phyloP scores from a whole-genome alignment of 2,888 invertebrate species.

The Esperia sulphurella region DNA sequence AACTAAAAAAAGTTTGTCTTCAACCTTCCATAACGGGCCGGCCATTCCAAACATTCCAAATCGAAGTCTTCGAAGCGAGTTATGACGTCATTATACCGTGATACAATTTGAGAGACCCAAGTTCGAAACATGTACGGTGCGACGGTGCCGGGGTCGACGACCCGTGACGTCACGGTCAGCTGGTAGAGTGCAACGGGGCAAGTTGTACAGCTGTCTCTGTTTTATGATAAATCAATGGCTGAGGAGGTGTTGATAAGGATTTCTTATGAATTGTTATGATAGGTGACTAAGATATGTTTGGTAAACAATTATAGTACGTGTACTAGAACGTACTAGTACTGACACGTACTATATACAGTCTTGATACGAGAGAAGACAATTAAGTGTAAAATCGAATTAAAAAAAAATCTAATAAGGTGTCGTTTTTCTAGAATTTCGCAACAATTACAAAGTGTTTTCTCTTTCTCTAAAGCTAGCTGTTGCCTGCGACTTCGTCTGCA shows the following conservation, averaged over 20 bases:
- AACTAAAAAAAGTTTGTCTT: not conserved
- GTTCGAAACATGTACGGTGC: constrained; percentile 11
- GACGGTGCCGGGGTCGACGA: constrained; percentile 40
- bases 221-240: constrained; percentile 7
- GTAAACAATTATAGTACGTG: no score
- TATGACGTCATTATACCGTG: constrained; percentile 49
- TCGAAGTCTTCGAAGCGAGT: constrained; percentile 13
- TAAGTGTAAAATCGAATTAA: no score
- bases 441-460: no score
- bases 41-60: constrained; percentile 9
- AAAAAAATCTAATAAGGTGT: no score
- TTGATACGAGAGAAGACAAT: no score
- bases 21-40: constrained; percentile 7
- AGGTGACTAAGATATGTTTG: no score
- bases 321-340: no score
- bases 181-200: constrained; percentile 47
- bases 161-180: constrained; percentile 72
- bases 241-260: not conserved
- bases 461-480: no score
- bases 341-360: no score
- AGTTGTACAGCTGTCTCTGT: constrained; percentile 16
- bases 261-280: not conserved
- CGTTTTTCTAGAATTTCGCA: no score
- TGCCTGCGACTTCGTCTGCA: no score
- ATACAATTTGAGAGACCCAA: constrained; percentile 26